Base-by-base conservation (phyloP, 2,113 vertebrate genomes). In the Scomber japonicus region DNA sequence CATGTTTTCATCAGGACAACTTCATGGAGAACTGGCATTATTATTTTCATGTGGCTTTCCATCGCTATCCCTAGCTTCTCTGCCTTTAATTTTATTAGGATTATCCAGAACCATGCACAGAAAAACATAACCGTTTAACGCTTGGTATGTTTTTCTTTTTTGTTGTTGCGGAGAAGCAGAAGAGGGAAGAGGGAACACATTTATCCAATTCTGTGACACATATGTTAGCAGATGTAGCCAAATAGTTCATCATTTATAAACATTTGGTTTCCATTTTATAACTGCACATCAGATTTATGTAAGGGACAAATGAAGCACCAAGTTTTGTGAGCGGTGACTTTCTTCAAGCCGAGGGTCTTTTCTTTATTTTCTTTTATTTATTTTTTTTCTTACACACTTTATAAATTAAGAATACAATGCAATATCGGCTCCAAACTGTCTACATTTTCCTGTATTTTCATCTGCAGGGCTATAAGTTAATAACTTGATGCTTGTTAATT, bases 241-340 rank as follows among this genome's bases (percentile, higher is more conserved):
- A 88, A 76, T 78, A 50, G 82, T 82, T 80, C 17, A 82, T 81
- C 62, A 75, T 49, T 48, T 45, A 45, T 45, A 69, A 77, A 69
- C 89, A 88, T 87, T 87, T 88, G 89, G 65, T 78, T 84, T 57
- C 15, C 56, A 81, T 91, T 85, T 73, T 3, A 45, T 54, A 60
- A 80, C 85, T 84, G 61, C 57, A 73, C n/a, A 71, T 80, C 74
- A 80, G 66, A 79, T 78, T 67, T 15, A 59, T 21, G 16, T 55
- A 35, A 57, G 65, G 40, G 55, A 74, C 65, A 63, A 48, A 78
- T 21, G 35, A 66, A 66, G 44, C 48, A 15, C n/a, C n/a, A 11
- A n/a, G 65, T 63, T 48, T 54, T 73, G 70, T 71, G 57, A 75
- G 44, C 44, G 78, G 44, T 14, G 53, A 76, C n/a, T 63, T 55